Evolutionary conservation across 2,888 invertebrate species (phyloP).

Genomic region (Leucania comma): DNA sequence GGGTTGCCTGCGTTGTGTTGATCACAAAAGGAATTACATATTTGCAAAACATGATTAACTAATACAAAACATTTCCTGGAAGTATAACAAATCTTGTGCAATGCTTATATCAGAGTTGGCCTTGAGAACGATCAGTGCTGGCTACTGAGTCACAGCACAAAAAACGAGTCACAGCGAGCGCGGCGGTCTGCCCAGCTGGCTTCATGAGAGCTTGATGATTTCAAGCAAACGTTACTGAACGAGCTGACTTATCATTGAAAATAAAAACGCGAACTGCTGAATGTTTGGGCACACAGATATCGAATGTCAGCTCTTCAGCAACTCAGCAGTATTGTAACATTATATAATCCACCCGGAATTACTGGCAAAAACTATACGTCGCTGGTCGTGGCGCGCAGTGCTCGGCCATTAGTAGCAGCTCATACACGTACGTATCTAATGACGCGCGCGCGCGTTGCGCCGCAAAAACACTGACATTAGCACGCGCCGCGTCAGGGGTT

Average conservation of each 20-base stretch:
- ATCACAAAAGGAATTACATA: not conserved
- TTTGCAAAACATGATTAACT: not conserved
- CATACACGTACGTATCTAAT: conserved; percentile 19
- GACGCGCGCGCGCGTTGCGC: not conserved
- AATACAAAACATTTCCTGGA: not conserved
- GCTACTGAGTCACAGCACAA: conserved; percentile 50
- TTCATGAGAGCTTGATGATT: not conserved
- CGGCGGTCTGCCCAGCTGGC: not conserved
- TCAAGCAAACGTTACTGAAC: not conserved
- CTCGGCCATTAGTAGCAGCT: conserved; percentile 11
- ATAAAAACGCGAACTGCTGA: not conserved
- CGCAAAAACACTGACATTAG: conserved; percentile 25
- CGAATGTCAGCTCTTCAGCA: too few relatives aligned
- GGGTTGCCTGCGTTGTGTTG: too few relatives aligned
- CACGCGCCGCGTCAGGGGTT: conserved; percentile 28
- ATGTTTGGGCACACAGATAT: not conserved
- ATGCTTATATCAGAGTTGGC: conserved; percentile 23
- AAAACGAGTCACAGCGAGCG: conserved; percentile 9
- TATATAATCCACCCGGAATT: not conserved
- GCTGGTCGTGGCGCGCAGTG: not conserved
- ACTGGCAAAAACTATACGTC: not conserved
- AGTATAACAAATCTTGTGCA: conserved; percentile 14
- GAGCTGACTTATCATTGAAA: not conserved
- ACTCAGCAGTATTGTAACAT: not conserved
- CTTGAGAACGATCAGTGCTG: conserved; percentile 33